A percentile compares a stretch with the other conserved stretches of the same genome.
These are phyloP conservation scores for Limenitis arthemis DNA, from an alignment of 2,888 invertebrate species.

Conservation along the genomic window DNA sequence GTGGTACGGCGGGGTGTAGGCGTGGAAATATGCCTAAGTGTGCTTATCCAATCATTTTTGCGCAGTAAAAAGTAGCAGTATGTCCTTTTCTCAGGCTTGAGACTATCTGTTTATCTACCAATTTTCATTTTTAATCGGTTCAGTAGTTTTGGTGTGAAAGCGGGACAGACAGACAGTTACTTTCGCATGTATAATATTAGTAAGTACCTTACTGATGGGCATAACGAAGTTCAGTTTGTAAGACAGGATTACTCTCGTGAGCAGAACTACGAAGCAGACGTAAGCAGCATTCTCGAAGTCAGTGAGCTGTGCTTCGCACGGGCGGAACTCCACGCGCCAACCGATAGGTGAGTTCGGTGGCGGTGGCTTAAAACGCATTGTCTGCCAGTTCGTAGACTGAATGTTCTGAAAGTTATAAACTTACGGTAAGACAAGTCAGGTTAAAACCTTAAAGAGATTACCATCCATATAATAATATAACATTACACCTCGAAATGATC, in stretches of 20 bases:
- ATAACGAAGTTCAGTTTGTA: slow-evolving; percentile 96
- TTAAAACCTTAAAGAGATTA: too few species aligned
- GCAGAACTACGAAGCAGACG: slow-evolving; percentile 96
- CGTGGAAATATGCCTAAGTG: too few species aligned
- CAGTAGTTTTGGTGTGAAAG: too few species aligned
- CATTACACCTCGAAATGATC: slow-evolving; percentile 95
- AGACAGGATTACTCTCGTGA: slow-evolving; percentile 96
- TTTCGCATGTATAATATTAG: neutral
- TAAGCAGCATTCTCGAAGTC: slow-evolving; percentile 99
- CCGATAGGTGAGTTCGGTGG: slow-evolving; percentile 96
- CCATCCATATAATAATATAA: too few species aligned
- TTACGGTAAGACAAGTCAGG: too few species aligned
- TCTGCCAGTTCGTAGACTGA: slow-evolving; percentile 99
- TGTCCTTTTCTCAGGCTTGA: too few species aligned
- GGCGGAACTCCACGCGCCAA: slow-evolving; percentile 99
- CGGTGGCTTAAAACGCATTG: slow-evolving; percentile 98
- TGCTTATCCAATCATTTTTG: too few species aligned
- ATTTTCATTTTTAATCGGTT: too few species aligned
- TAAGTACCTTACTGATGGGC: slow-evolving; percentile 97
- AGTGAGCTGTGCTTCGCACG: slow-evolving; percentile 97
- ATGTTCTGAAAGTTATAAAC: slow-evolving; percentile 79
- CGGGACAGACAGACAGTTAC: too few species aligned
- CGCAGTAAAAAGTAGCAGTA: too few species aligned
- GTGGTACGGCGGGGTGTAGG: too few species aligned
- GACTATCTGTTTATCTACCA: too few species aligned